These are phyloP conservation scores for Seriola aureovittata DNA, from an alignment of 2,113 vertebrate genomes.

Conservation along the genomic window DNA sequence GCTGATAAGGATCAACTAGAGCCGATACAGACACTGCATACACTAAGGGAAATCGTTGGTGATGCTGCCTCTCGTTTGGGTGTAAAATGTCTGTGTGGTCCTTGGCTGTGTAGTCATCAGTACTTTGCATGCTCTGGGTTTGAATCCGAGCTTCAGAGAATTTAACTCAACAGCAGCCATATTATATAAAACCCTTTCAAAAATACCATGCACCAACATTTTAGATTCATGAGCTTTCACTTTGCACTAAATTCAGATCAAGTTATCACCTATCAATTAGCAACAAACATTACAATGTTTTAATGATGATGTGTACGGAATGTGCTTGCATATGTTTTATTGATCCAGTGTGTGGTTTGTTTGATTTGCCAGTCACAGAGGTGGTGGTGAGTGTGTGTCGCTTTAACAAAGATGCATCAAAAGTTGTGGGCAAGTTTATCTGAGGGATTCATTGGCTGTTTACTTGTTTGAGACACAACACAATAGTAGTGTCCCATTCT, in stretches of 20 bases:
- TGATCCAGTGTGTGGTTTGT: background rate
- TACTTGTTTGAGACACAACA: background rate
- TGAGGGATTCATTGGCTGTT: background rate
- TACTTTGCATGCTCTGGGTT: background rate
- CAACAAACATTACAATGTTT: background rate
- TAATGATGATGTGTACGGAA: background rate
- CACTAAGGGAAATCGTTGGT: background rate
- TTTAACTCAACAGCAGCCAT: background rate
- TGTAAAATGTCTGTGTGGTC: background rate
- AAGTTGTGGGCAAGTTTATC: background rate
- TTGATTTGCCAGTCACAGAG: too few species aligned
- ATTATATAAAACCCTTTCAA: background rate
- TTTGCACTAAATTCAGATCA: background rate
- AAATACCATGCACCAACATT: background rate
- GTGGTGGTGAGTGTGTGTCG: too few species aligned
- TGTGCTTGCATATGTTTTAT: background rate
- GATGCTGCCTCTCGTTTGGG: background rate
- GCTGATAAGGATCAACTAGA: slow-evolving; percentile 5
- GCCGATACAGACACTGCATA: background rate
- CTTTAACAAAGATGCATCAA: background rate
- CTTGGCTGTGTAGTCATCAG: background rate
- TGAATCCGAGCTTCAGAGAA: background rate
- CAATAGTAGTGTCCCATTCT: background rate
- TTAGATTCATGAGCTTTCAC: background rate
- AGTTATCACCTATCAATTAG: too few species aligned